These are phyloP conservation scores for Erebia epiphron DNA, from an alignment of 2,888 invertebrate species.

Conservation along the genomic window DNA sequence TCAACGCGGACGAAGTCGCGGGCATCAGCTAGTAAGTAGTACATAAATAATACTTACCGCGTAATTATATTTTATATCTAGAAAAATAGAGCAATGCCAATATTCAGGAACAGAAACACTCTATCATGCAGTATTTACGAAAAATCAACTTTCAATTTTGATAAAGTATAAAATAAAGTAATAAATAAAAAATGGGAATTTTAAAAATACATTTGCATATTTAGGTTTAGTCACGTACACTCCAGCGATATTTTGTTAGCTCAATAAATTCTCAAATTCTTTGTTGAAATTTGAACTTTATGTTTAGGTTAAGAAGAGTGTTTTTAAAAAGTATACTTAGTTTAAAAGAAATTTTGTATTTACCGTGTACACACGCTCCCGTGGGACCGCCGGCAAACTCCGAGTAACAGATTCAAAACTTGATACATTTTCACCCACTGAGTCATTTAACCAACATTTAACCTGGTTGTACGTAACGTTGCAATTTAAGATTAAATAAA, in stretches of 20 bases:
- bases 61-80: background rate
- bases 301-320: background rate
- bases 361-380: slow-evolving; percentile 32
- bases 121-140: too few species aligned
- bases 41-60: too few species aligned
- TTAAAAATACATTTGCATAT: slow-evolving; percentile 17
- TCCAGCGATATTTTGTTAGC: slow-evolving; percentile 21
- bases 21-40: too few species aligned
- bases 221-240: slow-evolving; percentile 22
- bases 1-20: too few species aligned
- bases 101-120: background rate
- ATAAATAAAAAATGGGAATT: slow-evolving; percentile 16
- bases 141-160: slow-evolving; percentile 1
- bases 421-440: slow-evolving; percentile 41
- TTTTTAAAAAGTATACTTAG: background rate
- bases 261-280: slow-evolving; percentile 19
- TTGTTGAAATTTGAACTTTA: slow-evolving; percentile 14
- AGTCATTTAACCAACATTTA: slow-evolving; percentile 39
- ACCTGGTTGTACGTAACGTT: too few species aligned
- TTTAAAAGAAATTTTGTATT: slow-evolving; percentile 16
- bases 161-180: slow-evolving; percentile 12
- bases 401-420: slow-evolving; percentile 36
- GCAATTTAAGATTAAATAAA: too few species aligned
- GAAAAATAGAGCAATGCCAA: background rate
- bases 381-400: slow-evolving; percentile 31